phyloP scores from a whole-genome alignment of 2,888 invertebrate genomes.

The Andrena trimmerana region DNA sequence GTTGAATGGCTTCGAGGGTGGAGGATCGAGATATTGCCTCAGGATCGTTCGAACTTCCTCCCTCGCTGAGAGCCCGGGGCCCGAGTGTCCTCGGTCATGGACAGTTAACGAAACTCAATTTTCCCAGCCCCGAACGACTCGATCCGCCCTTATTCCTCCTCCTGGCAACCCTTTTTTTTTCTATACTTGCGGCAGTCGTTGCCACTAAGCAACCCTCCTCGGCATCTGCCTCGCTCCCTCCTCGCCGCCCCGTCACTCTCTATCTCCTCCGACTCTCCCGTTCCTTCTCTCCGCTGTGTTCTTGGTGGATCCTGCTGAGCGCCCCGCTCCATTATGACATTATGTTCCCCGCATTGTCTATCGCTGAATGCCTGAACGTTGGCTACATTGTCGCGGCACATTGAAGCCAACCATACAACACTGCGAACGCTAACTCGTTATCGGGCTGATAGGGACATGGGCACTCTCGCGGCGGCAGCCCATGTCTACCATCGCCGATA shows the following conservation, averaged over 20 bases:
- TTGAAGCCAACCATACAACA: slow-evolving; percentile 81
- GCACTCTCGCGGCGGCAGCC: slow-evolving; percentile 43
- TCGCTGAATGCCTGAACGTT: slow-evolving; percentile 83
- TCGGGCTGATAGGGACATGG: slow-evolving; percentile 81
- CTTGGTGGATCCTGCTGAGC: slow-evolving; percentile 73
- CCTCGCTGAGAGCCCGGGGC: slow-evolving; percentile 18
- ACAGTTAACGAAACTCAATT: slow-evolving; percentile 74
- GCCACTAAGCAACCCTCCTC: slow-evolving; percentile 40
- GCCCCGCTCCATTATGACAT: slow-evolving; percentile 83
- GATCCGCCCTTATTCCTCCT: slow-evolving; percentile 4
- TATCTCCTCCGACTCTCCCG: not conserved
- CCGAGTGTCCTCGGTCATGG: slow-evolving; percentile 72
- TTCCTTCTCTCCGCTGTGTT: slow-evolving; percentile 57
- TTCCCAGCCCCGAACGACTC: slow-evolving; percentile 40
- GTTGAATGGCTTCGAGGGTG: not conserved
- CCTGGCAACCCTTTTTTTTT: slow-evolving; percentile 46
- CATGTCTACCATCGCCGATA: slow-evolving; percentile 62
- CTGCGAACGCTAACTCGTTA: slow-evolving; percentile 83
- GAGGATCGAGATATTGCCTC: slow-evolving; percentile 21
- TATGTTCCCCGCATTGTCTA: slow-evolving; percentile 83
- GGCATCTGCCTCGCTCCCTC: slow-evolving; percentile 19
- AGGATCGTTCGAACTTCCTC: slow-evolving; percentile 19
- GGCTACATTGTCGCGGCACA: slow-evolving; percentile 83
- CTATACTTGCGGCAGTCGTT: slow-evolving; percentile 38
- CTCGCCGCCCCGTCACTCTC: slow-evolving; percentile 16